Evolutionary conservation across 1,140 invertebrate genomes (phyloP), one percentile per base, ranked within the genome.

Genomic region (Caenorhabditis elegans): DNA sequence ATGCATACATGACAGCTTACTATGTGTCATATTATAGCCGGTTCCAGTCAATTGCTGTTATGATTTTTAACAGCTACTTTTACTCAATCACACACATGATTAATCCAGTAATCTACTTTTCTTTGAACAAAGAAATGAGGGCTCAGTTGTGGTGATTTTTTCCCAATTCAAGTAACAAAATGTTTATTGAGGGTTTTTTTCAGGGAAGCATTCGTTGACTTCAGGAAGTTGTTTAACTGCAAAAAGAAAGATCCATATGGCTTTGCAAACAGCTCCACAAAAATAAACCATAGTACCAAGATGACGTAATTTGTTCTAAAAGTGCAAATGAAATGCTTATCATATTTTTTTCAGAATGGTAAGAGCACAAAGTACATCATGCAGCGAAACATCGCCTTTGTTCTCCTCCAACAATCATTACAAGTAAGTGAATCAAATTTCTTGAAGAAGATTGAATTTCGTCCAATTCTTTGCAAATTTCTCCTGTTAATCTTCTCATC

Each of bases 31-130:
- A 88, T 82, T 89, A 89, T 51, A 81, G 87, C 46, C 80, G 88
- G 43, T 82, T 89, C 49, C 55, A 82, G n/a, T 88, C 87, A 65
- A 89, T 86, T 76, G 87, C 86, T 85, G 85, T 86, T n/a, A 85
- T 89, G 34, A 78, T 89, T 24, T 89, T 89, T 84, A 89, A 89
- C 60, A 85, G 82, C 34, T 90, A 90, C 51, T 89, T 90, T 77
- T 89, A 89, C 65, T 89, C 88, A 22, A 87, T 86, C 31, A 89
- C 88, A 24, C 88, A 89, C 76, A 90, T 89, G 88, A 89, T 88
- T 80, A 88, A 88, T 84, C 88, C 80, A 22, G 49, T 86, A 15
- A 86, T 85, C 82, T 86, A 86, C 53, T 88, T 88, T 39, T 88
- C 88, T 22, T 47, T 88, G 34, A 88, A 88, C 46, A 87, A 88